phyloP scores from a whole-genome alignment of 2,888 invertebrate species.

The Tenthredo notha region DNA sequence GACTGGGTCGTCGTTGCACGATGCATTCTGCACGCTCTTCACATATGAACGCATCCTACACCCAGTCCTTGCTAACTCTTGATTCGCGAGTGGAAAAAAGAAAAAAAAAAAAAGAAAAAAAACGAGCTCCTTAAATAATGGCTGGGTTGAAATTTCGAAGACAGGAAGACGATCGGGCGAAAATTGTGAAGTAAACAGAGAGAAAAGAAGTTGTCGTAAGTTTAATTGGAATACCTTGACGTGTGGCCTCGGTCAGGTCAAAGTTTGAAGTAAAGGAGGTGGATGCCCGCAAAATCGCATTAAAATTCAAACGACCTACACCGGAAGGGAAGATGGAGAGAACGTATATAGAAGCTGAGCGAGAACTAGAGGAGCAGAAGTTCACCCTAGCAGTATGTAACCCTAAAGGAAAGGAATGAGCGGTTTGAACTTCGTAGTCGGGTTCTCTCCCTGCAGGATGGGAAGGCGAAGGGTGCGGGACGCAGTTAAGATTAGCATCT shows the following conservation, averaged over 20 bases:
- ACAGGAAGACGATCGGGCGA: background rate
- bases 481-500: constrained; percentile 68
- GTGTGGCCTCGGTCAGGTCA: background rate
- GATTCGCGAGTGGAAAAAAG: background rate
- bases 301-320: constrained; percentile 61
- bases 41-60: constrained; percentile 66
- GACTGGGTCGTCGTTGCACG: constrained; percentile 67
- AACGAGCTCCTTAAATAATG: background rate
- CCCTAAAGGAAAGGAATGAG: constrained; percentile 49
- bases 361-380: background rate
- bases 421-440: constrained; percentile 52
- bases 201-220: background rate
- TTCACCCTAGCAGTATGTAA: background rate
- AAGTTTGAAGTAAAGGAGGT: background rate
- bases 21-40: constrained; percentile 68
- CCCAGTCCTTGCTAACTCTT: constrained; percentile 29
- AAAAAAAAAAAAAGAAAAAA: too few relatives aligned
- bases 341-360: constrained; percentile 4
- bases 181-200: background rate
- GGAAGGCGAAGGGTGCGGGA: constrained; percentile 38
- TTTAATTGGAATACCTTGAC: constrained; percentile 32
- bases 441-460: constrained; percentile 57
- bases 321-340: constrained; percentile 22
- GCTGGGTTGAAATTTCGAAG: background rate
- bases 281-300: constrained; percentile 55